Conservation (phyloP, 2,797 vertebrate species). For the Hydrolagus colliei region DNA sequence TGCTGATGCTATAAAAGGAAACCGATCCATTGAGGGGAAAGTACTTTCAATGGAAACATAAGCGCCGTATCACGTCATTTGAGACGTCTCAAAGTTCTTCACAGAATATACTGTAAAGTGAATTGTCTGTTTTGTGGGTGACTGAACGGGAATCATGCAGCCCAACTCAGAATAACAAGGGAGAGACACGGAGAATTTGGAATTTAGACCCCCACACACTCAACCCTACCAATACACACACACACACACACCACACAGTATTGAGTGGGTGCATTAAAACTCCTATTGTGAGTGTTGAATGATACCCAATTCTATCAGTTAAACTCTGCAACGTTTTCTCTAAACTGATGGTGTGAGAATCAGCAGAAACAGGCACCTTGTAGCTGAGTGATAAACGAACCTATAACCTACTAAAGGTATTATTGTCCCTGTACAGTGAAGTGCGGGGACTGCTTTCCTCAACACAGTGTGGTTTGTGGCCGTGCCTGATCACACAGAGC, state of each 20-base stretch:
- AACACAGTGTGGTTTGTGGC: no score
- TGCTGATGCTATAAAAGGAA: no score
- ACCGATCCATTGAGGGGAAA: no score
- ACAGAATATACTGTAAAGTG: no score
- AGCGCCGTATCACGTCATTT: no score
- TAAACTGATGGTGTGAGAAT: neutral
- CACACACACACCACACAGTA: neutral
- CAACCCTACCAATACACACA: neutral
- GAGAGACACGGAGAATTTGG: neutral
- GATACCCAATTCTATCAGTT: neutral
- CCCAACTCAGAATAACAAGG: neutral
- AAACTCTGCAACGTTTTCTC: neutral
- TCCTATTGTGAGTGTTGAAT: neutral
- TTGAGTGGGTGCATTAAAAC: neutral
- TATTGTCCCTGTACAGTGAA: neutral
- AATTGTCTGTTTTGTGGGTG: no score
- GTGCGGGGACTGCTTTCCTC: neutral
- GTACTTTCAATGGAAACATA: no score
- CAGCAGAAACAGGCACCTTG: neutral
- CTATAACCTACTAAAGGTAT: neutral
- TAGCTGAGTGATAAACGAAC: neutral
- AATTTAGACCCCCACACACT: neutral
- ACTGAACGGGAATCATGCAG: neutral
- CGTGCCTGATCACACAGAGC: neutral
- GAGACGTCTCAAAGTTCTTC: no score